Base-by-base conservation (phyloP, 2,888 invertebrate species). In the Girardia tigrina region DNA sequence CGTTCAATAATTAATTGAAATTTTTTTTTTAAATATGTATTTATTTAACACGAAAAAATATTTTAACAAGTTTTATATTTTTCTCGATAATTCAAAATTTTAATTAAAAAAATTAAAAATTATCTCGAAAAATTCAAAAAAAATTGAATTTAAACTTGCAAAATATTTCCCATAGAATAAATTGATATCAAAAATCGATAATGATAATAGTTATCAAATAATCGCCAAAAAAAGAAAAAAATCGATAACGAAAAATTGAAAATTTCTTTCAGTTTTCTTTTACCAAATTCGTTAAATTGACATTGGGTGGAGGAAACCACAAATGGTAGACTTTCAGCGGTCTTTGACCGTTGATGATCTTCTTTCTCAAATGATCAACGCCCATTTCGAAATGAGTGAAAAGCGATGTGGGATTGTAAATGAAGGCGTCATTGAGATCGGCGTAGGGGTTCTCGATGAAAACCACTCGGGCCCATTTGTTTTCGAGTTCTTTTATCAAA, bases 291-390 rank as follows among this genome's bases (percentile, higher is more conserved):
- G n/a, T 56, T 2, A 56, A 16, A 56, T 16, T 20, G 2, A 56
- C 56, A 56, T 56, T 56, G 6, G 56, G 56, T 56, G 56, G 56
- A 20, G 56, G 56, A 56, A 56, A 56, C 56, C 56, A 56, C n/a
- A 56, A 56, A 56, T 56, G 56, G n/a, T 56, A 56, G n/a, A 56
- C 56, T n/a, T 56, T 56, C n/a, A 56, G n/a, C 4, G 56, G 56
- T 56, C 56, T 56, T 56, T 6, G 4, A 8, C 56, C 56, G 23
- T 56, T 56, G 4, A 56, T 56, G n/a, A 56, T n/a, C 23, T 56
- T 56, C 6, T 56, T 56, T 56, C 56, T 56, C n/a, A 56, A 56
- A n/a, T 23, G n/a, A 2, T n/a, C n/a, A 4, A 56, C 56, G 4
- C 56, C 56, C 56, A 56, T 56, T 56, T 56, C 56, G n/a, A 56